Evolutionary conservation across 2,888 invertebrate species (phyloP), one percentile per base, ranked within the genome.

Genomic region (Autographa gamma): DNA sequence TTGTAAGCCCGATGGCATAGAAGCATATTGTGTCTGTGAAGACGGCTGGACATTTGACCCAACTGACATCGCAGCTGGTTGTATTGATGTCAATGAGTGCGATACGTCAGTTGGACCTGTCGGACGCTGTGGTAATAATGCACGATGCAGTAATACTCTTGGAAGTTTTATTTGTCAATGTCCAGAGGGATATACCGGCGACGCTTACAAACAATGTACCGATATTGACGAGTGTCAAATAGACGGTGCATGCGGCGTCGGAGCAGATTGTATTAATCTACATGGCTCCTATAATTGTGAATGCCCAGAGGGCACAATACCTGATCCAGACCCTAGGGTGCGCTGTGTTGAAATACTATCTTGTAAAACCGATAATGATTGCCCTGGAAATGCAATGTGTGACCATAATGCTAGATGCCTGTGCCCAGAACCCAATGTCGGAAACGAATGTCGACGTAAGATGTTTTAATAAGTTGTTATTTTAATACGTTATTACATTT

Each of bases 31-130:
- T 85, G 97, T 98, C 62, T 98, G 98, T 88, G 98, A 99, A 89
- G 98, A 98, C 72, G 99, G 99, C 0, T 99, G 98, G 98, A 98
- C 98, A 0, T 99, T 98, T 88, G 97, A 98, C 92, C 98, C 99
- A 0, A 97, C 96, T 69, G 98, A 99, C 87, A 98, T 99, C 79
- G 97, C 98, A 8, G 98, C 98, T 60, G 99, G 99, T 71, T 99
- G 99, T 89, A 96, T 98, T 73, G 99, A 99, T 93, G 97, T 99
- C 78, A 97, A 99, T 90, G 99, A 99, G 94, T 99, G 99, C 89
- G 98, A 98, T 87, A 92, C 96, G 65, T 93, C 97, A 31, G 96
- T 97, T 77, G 98, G 98, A 38, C 97, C 97, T 0, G 97, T 97
- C 62, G 98, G 98, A 64, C 96, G 97, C 80, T 99, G 99, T 91